Evolutionary conservation across 2,888 invertebrate species (phyloP), one percentile per base, ranked within the genome.

Genomic region (Drosophila acutilabella): DNA sequence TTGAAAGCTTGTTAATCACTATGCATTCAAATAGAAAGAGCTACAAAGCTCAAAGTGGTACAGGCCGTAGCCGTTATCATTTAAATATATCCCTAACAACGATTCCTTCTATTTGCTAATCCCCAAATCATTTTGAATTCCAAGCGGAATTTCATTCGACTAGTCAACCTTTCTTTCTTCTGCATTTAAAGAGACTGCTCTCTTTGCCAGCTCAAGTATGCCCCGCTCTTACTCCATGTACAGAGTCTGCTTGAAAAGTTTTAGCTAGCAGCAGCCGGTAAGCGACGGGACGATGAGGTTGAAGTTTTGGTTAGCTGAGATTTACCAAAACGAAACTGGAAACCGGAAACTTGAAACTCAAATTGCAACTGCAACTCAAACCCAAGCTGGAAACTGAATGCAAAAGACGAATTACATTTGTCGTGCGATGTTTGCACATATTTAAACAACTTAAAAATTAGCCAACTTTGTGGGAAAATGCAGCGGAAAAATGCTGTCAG

Each of bases 401-500:
- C 48, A 50, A 64, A 74, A 82, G 71, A 78, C 78, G 81, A 80
- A 80, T 85, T 81, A 73, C 80, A 81, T 67, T 80, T 80, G 81
- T 81, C 68, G 72, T 68, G 61, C 66, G 16, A 60, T 83, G 81
- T 77, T 85, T 85, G 79, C 72, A 70, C 78, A 80, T 75, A 80
- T 83, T 85, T 83, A 85, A 79, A 71, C 77, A 82, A 74, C 64
- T 74, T 81, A 75, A 72, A 73, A 79, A 83, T 84, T 83, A 72
- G 74, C 71, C 68, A 77, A 75, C 64, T 73, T 81, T 67, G 50
- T 58, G 58, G 60, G 48, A 65, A 78, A 81, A 71, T 68, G 52
- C 83, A 72, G 65, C 57, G 66, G 64, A 69, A 64, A 77, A 80
- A 68, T 78, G 68, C 56, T 67, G 67, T 66, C 71, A 57, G 47